These are phyloP conservation scores for Athene cunicularia DNA, from an alignment of 2,113 vertebrate species.

Conservation along the genomic window DNA sequence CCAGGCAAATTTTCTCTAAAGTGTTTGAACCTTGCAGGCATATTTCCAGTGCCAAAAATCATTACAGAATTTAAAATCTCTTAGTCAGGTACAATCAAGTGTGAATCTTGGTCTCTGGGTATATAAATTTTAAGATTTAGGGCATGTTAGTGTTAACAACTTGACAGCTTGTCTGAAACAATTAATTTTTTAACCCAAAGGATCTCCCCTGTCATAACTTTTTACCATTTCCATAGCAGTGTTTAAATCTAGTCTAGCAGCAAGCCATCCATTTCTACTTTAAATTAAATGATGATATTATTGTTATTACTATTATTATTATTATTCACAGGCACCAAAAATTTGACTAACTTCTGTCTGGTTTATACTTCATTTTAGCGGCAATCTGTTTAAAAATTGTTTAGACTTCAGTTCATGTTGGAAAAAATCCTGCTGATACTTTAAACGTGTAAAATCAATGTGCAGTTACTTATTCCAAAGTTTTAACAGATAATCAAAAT, in stretches of 20 bases:
- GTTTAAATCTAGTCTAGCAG: conserved; percentile 27
- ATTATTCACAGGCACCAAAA: background rate
- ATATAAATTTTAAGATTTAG: conserved; percentile 46
- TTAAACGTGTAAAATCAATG: background rate
- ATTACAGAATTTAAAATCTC: conserved; percentile 41
- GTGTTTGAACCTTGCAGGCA: conserved; percentile 42
- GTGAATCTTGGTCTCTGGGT: conserved; percentile 39
- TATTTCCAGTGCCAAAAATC: conserved; percentile 62
- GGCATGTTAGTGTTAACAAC: conserved; percentile 58
- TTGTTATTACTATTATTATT: background rate
- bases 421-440: background rate
- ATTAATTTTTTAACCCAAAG: conserved; percentile 49
- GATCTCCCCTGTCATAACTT: conserved; percentile 47
- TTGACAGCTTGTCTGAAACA: conserved; percentile 69
- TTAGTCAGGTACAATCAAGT: conserved; percentile 53
- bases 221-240: background rate
- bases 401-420: background rate
- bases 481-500: background rate
- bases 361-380: background rate
- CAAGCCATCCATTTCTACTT: background rate
- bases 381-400: background rate
- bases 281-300: background rate
- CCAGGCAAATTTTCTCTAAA: conserved; percentile 23
- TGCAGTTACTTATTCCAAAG: background rate
- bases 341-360: background rate